Base-by-base conservation (phyloP, 2,888 invertebrate species). In the Heliconius sara region DNA sequence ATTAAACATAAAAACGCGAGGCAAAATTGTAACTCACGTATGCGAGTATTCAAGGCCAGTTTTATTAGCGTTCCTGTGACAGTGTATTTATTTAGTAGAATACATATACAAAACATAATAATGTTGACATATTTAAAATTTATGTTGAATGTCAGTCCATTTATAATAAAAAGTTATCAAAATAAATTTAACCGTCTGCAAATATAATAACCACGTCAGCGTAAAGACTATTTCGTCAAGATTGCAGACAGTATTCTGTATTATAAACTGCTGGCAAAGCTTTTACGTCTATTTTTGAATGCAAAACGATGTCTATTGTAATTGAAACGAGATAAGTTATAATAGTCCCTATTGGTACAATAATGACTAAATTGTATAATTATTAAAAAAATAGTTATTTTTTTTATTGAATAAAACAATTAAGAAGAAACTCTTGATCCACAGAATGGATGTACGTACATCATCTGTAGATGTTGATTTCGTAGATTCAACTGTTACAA, bases 31-130 rank as follows among this genome's bases (percentile, higher is more conserved):
- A 84, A 83, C 84, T 85, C 85, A 84, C 84, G 85, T 83, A 77
- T 76, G 78, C 81, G 78, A 81, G 79, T 80, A 78, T 80, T 81
- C 88, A 88, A 90, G 89, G 89, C 84, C 86, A 85, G 85, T 83
- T 89, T 86, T 86, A 85, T 87, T 85, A 87, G 81, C 81, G 76
- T 77, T 34, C 67, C 65, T 78, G 79, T 76, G 70, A 79, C 75
- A 77, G 77, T 66, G 71, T 71, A 79, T 65, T 52, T 76, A 79
- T 77, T 79, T 78, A 71, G 60, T 27, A 52, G 57, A 39, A 39
- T 60, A 63, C 19, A 3, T 39, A 25, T 43, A 65, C 43, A 19
- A 19, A 65, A 39, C 13, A 65, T 60, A n/a, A 73, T 27, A n/a
- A 73, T 27, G 9, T 47, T 47, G 47, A 47, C 22, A 71, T 71